Conservation (phyloP, 2,797 vertebrate species). For the Artibeus jamaicensis region DNA sequence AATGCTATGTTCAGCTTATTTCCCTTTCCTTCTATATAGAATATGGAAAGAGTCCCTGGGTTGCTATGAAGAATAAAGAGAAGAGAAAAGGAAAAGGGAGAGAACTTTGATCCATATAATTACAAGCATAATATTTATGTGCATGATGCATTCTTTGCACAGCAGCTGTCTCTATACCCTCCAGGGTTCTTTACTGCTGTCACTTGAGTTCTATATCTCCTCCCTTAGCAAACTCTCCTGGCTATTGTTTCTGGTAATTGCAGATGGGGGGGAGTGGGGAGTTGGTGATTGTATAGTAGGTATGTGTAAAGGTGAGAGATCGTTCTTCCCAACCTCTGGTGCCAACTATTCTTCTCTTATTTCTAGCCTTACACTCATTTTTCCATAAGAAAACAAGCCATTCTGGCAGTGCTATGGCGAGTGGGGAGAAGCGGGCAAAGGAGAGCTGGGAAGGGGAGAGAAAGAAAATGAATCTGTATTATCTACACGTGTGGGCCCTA, state of each 20-base stretch:
- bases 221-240: neutral
- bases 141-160: neutral
- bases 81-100: neutral
- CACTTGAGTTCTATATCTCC: neutral
- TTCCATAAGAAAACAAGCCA: neutral
- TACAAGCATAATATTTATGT: neutral
- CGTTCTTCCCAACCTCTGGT: neutral
- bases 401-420: neutral
- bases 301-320: neutral
- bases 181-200: neutral
- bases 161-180: neutral
- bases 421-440: rapidly evolving
- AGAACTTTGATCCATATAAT: neutral
- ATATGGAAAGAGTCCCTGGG: conserved; percentile 46
- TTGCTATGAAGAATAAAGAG: neutral
- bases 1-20: conserved; percentile 75
- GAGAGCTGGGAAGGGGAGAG: neutral
- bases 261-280: neutral
- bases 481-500: neutral
- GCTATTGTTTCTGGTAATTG: conserved; percentile 61
- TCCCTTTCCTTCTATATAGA: neutral
- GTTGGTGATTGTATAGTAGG: neutral
- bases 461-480: neutral
- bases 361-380: neutral
- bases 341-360: neutral